Evolutionary conservation across 2,113 vertebrate genomes (phyloP).

Genomic region (Cyprinodon variegatus): DNA sequence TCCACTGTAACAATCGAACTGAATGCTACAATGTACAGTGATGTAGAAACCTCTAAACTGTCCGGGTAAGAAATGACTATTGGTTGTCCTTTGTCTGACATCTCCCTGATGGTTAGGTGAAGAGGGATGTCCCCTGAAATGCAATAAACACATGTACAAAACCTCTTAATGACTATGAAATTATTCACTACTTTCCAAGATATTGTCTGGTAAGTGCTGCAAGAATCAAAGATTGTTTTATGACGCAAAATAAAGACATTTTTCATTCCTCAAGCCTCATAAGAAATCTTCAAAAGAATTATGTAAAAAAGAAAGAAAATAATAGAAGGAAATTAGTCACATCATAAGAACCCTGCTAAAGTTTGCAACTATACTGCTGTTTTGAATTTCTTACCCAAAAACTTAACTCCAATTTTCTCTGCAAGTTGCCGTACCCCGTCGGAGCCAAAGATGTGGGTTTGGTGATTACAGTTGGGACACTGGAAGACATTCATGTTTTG

Average conservation of each 20-base stretch:
- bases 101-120: conserved; percentile 91
- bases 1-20: background rate
- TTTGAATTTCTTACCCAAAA: conserved; percentile 83
- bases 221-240: no score
- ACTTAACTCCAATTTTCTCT: conserved; percentile 80
- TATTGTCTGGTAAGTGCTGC: no score
- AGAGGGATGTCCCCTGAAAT: conserved; percentile 93
- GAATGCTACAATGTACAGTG: background rate
- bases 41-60: conserved; percentile 86
- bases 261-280: background rate
- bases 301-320: no score
- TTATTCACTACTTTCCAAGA: no score
- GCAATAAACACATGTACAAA: background rate
- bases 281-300: background rate
- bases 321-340: no score
- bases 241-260: background rate
- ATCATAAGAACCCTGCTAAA: no score
- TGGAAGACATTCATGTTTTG: conserved; percentile 99
- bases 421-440: conserved; percentile 89
- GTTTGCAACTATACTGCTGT: no score
- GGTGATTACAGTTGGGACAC: conserved; percentile 92
- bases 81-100: conserved; percentile 88
- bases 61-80: conserved; percentile 90
- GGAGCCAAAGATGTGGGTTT: conserved; percentile 93
- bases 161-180: no score